Evolutionary conservation across 2,113 vertebrate species (phyloP), one percentile per base, ranked within the genome.

Genomic region (Hiodon tergisus): DNA sequence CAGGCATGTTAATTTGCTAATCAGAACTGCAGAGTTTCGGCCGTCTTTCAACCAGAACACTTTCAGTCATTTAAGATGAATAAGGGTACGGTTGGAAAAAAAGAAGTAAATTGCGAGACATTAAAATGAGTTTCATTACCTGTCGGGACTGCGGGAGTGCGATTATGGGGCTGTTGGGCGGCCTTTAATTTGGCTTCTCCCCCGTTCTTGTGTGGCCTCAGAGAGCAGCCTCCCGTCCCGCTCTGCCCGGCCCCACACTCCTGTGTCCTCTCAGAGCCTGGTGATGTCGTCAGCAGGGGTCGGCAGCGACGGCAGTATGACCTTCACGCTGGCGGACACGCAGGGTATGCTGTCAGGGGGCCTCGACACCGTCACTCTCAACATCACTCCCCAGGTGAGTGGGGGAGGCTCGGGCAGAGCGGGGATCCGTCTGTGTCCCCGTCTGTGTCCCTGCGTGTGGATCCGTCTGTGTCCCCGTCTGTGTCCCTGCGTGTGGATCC

Each of bases 341-440:
- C 95, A 98, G 82, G 93, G 93, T 67, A 93, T 99, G 93, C 89
- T 94, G 55, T 90, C 93, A 3, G 89, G 91, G 73, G 85, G 89
- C 67, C 89, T 99, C 80, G 97, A 98, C 77, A 91, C 94, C 0
- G 95, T 98, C 76, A 98, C 97, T 0, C 87, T 98, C 53, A 99
- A 98, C 84, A 94, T 98, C 76, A 94, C 93, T 69, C 81, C 95
- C 31, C 95, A 98, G 94, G 95, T 97, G 79, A 73, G 31, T 7
- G 3, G 6, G 8, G 5, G 51, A 13, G 9, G 10, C 58, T 17
- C 55, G 10, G 5, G 16, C 16, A 31, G 31, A 31, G 31, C 31
- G 31, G 31, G 31, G 31, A 31, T 31, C 31, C 31, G 31, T 31
- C 31, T 31, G 31, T 31, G 31, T 31, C 31, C 31, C 31, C 31